Evolutionary conservation across 2,888 invertebrate species (phyloP).

Genomic region (Rhaphigaster nebulosa): DNA sequence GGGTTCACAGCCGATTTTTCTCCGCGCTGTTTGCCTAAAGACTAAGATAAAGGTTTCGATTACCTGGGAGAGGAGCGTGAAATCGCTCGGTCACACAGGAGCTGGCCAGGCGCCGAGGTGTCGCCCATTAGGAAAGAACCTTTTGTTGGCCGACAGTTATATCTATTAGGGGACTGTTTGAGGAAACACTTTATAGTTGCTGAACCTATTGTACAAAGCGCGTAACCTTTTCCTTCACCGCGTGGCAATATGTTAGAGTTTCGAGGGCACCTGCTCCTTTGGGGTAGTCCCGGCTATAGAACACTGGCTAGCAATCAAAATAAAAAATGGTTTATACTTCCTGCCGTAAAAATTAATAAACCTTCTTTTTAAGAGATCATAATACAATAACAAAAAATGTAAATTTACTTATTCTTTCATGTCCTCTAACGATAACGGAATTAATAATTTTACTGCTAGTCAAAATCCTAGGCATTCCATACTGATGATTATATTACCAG

Average conservation of each 20-base stretch:
- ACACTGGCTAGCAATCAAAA: not conserved
- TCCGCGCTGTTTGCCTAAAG: slow-evolving; percentile 14
- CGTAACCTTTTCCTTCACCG: slow-evolving; percentile 31
- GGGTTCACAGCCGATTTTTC: slow-evolving; percentile 23
- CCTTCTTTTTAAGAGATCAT: not conserved
- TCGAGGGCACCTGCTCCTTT: not conserved
- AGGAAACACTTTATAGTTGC: slow-evolving; percentile 36
- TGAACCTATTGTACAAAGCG: not conserved
- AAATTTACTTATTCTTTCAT: not conserved
- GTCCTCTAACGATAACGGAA: not conserved
- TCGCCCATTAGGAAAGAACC: slow-evolving; percentile 10
- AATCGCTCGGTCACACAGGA: slow-evolving; percentile 48
- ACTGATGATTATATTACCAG: not conserved
- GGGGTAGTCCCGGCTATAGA: not conserved
- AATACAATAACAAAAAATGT: not conserved
- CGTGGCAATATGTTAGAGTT: slow-evolving; percentile 15
- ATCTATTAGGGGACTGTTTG: slow-evolving; percentile 45
- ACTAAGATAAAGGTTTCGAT: slow-evolving; percentile 24
- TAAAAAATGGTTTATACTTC: not conserved
- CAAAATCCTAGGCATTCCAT: not conserved
- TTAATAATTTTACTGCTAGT: not conserved
- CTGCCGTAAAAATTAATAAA: not conserved
- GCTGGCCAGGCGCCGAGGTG: slow-evolving; percentile 41
- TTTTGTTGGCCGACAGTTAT: slow-evolving; percentile 44
- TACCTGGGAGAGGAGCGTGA: slow-evolving; percentile 38